These are phyloP conservation scores for Diorhabda elongata DNA, from an alignment of 1,140 invertebrate species.

Conservation along the genomic window DNA sequence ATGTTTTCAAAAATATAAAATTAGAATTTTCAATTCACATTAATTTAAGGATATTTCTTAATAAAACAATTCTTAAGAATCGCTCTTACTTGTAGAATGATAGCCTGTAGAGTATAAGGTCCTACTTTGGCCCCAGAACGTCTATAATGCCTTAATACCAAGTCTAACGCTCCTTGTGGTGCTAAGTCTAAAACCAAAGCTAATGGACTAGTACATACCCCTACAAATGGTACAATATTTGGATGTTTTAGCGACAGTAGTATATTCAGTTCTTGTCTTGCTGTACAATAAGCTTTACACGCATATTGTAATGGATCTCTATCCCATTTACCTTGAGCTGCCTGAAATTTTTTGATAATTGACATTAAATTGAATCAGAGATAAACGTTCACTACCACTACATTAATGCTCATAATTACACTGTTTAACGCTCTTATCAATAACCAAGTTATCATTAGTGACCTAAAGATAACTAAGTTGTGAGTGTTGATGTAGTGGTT, in stretches of 20 bases:
- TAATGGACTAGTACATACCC: slow-evolving; percentile 82
- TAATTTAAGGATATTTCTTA: background rate
- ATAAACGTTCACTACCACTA: background rate
- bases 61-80: too few species aligned
- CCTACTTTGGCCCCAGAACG: slow-evolving; percentile 77
- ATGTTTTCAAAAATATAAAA: background rate
- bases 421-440: too few species aligned
- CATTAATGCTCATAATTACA: too few species aligned
- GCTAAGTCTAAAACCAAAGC: slow-evolving; percentile 88
- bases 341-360: slow-evolving; percentile 9
- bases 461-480: too few species aligned
- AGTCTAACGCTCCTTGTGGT: slow-evolving; percentile 84
- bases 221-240: slow-evolving; percentile 90
- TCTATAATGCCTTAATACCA: slow-evolving; percentile 75
- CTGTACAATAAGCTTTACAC: slow-evolving; percentile 92
- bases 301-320: slow-evolving; percentile 85
- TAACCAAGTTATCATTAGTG: too few species aligned
- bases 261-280: slow-evolving; percentile 90
- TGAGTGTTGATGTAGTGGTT: too few species aligned
- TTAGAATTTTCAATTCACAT: background rate
- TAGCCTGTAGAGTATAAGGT: slow-evolving; percentile 74
- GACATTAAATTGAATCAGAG: too few species aligned
- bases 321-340: slow-evolving; percentile 82
- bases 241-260: slow-evolving; percentile 79
- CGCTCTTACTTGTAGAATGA: slow-evolving; percentile 71